A percentile compares a stretch with the other conserved stretches of the same genome.
phyloP scores from a whole-genome alignment of 2,797 vertebrate genomes.

The Urocyon cinereoargenteus region DNA sequence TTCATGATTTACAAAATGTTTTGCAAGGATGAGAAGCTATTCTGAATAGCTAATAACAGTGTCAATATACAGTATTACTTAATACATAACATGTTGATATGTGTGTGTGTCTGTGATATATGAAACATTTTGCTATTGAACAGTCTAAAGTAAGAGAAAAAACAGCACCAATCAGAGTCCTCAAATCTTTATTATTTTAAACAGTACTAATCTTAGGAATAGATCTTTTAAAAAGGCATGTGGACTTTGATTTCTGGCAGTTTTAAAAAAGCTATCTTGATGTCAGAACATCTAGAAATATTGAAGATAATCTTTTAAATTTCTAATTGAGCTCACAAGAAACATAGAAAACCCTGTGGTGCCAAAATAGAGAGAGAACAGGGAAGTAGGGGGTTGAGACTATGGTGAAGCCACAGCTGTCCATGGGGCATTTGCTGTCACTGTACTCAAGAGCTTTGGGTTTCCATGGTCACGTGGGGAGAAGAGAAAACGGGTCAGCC shows the following conservation, averaged over 20 bases:
- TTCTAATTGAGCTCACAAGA: not conserved
- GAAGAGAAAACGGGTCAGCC: not conserved
- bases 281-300: conserved; percentile 10
- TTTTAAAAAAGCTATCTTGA: not conserved
- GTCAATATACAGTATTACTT: not conserved
- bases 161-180: not conserved
- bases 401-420: not conserved
- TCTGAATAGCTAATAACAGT: conserved; percentile 6
- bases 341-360: not conserved
- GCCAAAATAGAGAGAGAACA: not conserved
- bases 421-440: not conserved
- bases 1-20: conserved; percentile 26
- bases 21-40: conserved; percentile 31
- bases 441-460: not conserved
- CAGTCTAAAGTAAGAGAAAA: conserved; percentile 39
- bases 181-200: conserved; percentile 16
- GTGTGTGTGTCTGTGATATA: not conserved
- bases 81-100: not conserved
- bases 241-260: not conserved
- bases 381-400: not conserved
- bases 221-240: not conserved
- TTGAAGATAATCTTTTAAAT: not conserved
- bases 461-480: not conserved
- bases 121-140: not conserved
- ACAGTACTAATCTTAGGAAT: not conserved